Conservation (phyloP, 2,888 invertebrate species). For the Plutella xylostella region DNA sequence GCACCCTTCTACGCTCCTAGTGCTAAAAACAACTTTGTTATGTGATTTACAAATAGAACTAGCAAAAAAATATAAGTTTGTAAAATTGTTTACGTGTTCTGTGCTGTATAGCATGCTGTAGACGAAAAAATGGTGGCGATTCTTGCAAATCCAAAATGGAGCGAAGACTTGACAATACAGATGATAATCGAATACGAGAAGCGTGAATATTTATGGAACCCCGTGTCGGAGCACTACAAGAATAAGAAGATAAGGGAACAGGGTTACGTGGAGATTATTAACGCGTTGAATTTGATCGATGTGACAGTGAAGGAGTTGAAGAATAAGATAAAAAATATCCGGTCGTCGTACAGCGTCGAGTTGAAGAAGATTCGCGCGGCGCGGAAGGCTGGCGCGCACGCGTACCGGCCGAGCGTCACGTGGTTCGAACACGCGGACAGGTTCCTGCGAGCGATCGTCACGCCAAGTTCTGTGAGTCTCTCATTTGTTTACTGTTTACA, state of each 20-base stretch:
- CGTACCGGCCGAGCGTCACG: slow-evolving; percentile 67
- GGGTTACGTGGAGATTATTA: slow-evolving; percentile 62
- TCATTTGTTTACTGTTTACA: slow-evolving; percentile 12
- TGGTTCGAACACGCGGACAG: slow-evolving; percentile 70
- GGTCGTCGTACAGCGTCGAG: slow-evolving; percentile 65
- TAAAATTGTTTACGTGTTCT: neutral
- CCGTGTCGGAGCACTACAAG: slow-evolving; percentile 62
- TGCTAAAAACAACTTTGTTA: slow-evolving; percentile 21
- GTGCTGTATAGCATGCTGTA: slow-evolving; percentile 36
- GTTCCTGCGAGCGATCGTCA: slow-evolving; percentile 67
- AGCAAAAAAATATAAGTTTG: neutral
- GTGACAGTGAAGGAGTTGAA: slow-evolving; percentile 64
- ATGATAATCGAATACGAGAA: slow-evolving; percentile 66
- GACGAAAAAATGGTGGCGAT: slow-evolving; percentile 53
- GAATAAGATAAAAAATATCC: slow-evolving; percentile 66
- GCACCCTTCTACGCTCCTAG: slow-evolving; percentile 63
- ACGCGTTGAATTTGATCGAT: slow-evolving; percentile 55
- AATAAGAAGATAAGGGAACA: slow-evolving; percentile 64
- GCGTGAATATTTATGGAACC: slow-evolving; percentile 64
- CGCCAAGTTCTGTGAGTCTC: slow-evolving; percentile 62
- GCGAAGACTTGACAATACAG: slow-evolving; percentile 62
- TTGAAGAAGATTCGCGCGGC: slow-evolving; percentile 68
- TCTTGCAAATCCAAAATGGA: slow-evolving; percentile 64
- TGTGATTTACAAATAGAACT: neutral
- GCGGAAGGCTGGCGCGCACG: slow-evolving; percentile 65